A percentile compares a stretch with the other conserved stretches of the same genome.
Evolutionary conservation across 1,140 invertebrate genomes (phyloP).

Genomic region (Oreohelix idahoensis): DNA sequence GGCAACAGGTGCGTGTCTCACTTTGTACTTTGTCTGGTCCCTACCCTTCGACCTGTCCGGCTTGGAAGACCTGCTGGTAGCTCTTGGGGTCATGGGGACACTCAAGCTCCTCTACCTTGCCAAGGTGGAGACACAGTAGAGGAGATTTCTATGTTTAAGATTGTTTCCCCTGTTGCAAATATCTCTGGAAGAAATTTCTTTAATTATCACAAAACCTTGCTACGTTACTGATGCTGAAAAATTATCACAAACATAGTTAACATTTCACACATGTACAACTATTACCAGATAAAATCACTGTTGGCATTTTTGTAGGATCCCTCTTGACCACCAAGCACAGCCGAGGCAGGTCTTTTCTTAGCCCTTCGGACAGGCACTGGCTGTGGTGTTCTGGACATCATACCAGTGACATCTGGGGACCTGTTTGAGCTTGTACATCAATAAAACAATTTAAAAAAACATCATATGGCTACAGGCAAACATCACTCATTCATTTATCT

Average conservation of each 20-base stretch:
- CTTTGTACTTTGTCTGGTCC: no score
- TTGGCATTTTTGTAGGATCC: constrained; percentile 37
- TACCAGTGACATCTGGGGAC: neutral
- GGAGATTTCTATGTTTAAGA: no score
- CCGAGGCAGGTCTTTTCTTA: constrained; percentile 24
- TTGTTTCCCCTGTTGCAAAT: neutral
- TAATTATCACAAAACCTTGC: neutral
- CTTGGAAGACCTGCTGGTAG: no score
- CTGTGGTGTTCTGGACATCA: constrained; percentile 35
- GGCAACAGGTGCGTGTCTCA: no score
- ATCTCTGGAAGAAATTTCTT: neutral
- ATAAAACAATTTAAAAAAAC: no score
- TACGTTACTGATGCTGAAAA: neutral
- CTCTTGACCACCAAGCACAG: constrained; percentile 26
- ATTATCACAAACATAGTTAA: neutral
- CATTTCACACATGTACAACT: neutral
- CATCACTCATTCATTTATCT: no score
- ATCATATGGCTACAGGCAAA: no score
- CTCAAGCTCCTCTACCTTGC: no score
- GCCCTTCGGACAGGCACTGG: neutral
- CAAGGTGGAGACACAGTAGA: no score
- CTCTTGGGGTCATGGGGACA: no score
- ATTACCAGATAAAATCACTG: constrained; percentile 41
- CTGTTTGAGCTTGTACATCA: neutral
- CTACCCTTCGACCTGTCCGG: no score